phyloP scores from a whole-genome alignment of 1,140 invertebrate species.

The Drosophila ercepeae region DNA sequence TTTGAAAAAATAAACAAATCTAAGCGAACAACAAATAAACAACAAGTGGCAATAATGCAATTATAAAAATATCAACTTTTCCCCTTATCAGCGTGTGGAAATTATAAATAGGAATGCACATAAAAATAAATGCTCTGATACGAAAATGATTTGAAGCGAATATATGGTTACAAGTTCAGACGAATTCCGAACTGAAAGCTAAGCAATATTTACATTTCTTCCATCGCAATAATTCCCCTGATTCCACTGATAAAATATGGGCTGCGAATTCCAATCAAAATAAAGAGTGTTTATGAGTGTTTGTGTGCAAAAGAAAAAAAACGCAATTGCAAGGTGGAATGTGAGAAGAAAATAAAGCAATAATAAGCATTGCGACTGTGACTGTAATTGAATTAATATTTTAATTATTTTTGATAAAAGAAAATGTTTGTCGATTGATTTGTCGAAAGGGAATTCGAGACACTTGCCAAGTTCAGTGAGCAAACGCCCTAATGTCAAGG shows the following conservation, averaged over 20 bases:
- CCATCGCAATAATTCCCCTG: constrained; percentile 9
- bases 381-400: not conserved
- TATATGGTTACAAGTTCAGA: constrained; percentile 15
- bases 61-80: constrained; percentile 2
- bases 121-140: not conserved
- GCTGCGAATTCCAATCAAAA: not conserved
- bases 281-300: constrained; percentile 10
- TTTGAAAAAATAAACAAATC: constrained; percentile 1
- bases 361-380: constrained; percentile 15
- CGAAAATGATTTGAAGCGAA: constrained; percentile 3
- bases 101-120: constrained; percentile 4
- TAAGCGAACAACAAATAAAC: constrained; percentile 15
- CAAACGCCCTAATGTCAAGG: constrained; percentile 68
- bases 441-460: constrained; percentile 30
- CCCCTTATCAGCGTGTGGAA: constrained; percentile 39
- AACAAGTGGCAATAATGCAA: not conserved
- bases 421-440: constrained; percentile 59
- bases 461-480: constrained; percentile 31
- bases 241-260: not conserved
- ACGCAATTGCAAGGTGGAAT: constrained; percentile 13
- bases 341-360: constrained; percentile 27
- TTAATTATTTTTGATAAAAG: not conserved
- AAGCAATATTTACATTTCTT: constrained; percentile 8
- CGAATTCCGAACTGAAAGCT: constrained; percentile 12
- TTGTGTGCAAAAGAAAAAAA: constrained; percentile 6